Percentiles rank a stretch among this genome's conserved stretches.
These are phyloP conservation scores for Thera obeliscata DNA, from an alignment of 2,888 invertebrate species.

Conservation along the genomic window DNA sequence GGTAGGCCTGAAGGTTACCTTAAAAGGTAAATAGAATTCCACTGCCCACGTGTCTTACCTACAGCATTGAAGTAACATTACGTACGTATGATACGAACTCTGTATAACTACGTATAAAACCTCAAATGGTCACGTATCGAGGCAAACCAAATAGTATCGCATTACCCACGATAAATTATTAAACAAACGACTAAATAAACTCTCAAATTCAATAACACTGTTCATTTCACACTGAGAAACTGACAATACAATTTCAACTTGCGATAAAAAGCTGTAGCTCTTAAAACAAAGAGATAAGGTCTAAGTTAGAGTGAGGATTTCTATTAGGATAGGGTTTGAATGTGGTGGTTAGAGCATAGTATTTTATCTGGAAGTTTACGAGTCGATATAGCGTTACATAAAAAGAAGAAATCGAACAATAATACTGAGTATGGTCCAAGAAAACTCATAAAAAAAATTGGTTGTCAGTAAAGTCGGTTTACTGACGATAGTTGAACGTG, in stretches of 20 bases:
- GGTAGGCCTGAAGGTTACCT: background rate
- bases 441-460: background rate
- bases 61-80: background rate
- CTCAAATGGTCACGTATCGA: constrained; percentile 31
- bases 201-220: constrained; percentile 65
- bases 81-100: background rate
- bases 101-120: constrained; percentile 3
- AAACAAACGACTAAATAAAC: constrained; percentile 60
- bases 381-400: constrained; percentile 65
- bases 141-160: constrained; percentile 49
- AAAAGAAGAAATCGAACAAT: constrained; percentile 58
- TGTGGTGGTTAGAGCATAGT: constrained; percentile 50
- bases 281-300: constrained; percentile 32
- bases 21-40: background rate
- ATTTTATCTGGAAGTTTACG: constrained; percentile 70
- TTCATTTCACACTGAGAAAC: constrained; percentile 62
- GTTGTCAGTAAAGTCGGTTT: background rate
- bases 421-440: constrained; percentile 50
- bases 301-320: constrained; percentile 27
- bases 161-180: constrained; percentile 65
- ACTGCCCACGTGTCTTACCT: background rate
- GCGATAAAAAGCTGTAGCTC: background rate
- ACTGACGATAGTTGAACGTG: background rate
- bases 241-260: constrained; percentile 23
- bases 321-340: constrained; percentile 21